Evolutionary conservation across 2,888 invertebrate species (phyloP).

Genomic region (Acleris sparsana): DNA sequence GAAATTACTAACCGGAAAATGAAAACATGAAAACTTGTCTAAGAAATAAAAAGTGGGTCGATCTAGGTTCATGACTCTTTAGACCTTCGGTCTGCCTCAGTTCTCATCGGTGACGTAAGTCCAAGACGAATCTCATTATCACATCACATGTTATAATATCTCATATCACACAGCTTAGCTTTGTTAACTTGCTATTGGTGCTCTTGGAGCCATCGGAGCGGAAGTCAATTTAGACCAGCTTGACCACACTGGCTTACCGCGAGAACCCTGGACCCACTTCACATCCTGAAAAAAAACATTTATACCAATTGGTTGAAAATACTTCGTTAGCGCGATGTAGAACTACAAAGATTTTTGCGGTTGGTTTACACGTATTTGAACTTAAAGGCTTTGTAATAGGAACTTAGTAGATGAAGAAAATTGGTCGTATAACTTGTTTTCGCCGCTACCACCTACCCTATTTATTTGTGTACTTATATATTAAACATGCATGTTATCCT

Average conservation of each 20-base stretch:
- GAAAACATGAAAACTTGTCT: too few relatives aligned
- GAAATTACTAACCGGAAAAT: too few relatives aligned
- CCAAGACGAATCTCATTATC: too few relatives aligned
- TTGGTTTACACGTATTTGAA: background rate
- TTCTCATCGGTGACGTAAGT: too few relatives aligned
- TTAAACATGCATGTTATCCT: background rate
- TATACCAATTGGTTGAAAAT: background rate
- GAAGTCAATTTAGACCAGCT: slow-evolving; percentile 13
- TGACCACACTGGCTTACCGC: slow-evolving; percentile 18
- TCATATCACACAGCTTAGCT: too few relatives aligned
- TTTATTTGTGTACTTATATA: too few relatives aligned
- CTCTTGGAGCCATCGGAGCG: slow-evolving; percentile 19
- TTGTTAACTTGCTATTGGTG: background rate
- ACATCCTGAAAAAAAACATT: background rate
- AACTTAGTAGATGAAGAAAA: background rate
- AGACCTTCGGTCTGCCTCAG: too few relatives aligned
- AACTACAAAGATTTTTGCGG: background rate
- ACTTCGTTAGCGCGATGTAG: slow-evolving; percentile 22
- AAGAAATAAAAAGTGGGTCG: slow-evolving; percentile 5
- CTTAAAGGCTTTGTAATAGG: background rate
- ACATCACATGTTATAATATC: too few relatives aligned
- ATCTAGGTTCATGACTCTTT: background rate
- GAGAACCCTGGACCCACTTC: background rate
- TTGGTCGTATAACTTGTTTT: too few relatives aligned
- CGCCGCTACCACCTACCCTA: too few relatives aligned